These are phyloP conservation scores for Kryphioiulus occultus DNA, from an alignment of 2,888 invertebrate genomes.

Conservation along the genomic window DNA sequence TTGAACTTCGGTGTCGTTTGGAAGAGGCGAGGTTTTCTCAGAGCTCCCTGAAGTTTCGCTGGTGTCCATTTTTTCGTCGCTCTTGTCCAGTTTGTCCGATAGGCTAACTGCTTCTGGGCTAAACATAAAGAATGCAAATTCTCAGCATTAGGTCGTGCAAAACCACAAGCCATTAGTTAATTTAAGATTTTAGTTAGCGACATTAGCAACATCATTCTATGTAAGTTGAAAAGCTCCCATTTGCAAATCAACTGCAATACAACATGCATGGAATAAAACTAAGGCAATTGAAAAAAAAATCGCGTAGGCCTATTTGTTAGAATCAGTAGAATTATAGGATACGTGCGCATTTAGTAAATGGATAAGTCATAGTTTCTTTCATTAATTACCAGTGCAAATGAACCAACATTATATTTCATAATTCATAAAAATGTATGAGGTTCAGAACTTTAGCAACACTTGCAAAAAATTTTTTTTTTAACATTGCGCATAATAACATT, in stretches of 20 bases:
- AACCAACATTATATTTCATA: too few relatives aligned
- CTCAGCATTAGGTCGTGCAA: neutral
- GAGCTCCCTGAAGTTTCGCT: conserved; percentile 52
- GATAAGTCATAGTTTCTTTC: too few relatives aligned
- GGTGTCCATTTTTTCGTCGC: conserved; percentile 54
- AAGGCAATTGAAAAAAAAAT: neutral
- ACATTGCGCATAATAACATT: too few relatives aligned
- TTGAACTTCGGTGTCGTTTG: conserved; percentile 48
- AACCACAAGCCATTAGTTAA: neutral
- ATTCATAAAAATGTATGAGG: too few relatives aligned
- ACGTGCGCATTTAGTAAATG: neutral
- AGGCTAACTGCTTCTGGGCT: conserved; percentile 51
- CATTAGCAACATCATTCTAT: neutral
- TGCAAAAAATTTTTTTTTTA: too few relatives aligned
- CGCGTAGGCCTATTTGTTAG: neutral
- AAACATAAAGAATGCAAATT: neutral
- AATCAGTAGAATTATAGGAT: neutral
- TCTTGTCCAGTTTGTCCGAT: conserved; percentile 53
- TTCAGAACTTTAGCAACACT: too few relatives aligned
- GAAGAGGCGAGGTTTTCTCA: conserved; percentile 50
- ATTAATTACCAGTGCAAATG: too few relatives aligned
- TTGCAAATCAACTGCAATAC: neutral
- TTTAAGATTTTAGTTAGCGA: too few relatives aligned
- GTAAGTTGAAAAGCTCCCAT: neutral
- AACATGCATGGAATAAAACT: neutral